Conservation (phyloP, 1,140 invertebrate species). For the Ceratina calcarata region DNA sequence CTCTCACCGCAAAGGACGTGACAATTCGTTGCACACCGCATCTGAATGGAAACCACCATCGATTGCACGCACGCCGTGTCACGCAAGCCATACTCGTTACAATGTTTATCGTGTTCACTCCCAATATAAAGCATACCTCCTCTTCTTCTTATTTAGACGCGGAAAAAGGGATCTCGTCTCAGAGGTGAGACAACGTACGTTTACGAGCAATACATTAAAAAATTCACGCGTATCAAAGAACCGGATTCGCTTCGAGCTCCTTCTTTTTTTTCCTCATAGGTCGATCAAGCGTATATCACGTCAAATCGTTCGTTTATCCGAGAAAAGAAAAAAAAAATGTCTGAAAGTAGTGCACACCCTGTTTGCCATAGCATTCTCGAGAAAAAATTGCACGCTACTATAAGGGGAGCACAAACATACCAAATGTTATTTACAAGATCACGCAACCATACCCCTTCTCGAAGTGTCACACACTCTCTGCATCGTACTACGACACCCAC, state of each 20-base stretch:
- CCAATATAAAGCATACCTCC: slow-evolving; percentile 31
- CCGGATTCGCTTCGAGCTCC: not conserved
- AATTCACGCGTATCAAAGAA: not conserved
- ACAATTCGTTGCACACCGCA: slow-evolving; percentile 25
- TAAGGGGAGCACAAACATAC: slow-evolving; percentile 58
- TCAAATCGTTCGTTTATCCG: no score
- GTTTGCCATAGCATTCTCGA: slow-evolving; percentile 36
- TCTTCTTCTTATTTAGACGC: not conserved
- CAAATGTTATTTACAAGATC: slow-evolving; percentile 59
- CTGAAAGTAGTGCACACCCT: slow-evolving; percentile 17
- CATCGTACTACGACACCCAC: slow-evolving; percentile 41
- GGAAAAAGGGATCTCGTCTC: not conserved
- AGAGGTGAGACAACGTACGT: not conserved
- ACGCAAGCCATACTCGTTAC: slow-evolving; percentile 61
- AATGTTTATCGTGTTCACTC: slow-evolving; percentile 50
- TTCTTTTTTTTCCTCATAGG: no score
- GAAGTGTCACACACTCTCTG: slow-evolving; percentile 1
- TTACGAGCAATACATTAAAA: slow-evolving; percentile 23
- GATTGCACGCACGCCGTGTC: slow-evolving; percentile 49
- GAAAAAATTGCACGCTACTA: slow-evolving; percentile 43
- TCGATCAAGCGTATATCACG: no score
- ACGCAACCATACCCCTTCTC: slow-evolving; percentile 55
- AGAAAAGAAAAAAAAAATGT: not conserved
- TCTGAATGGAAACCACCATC: not conserved
- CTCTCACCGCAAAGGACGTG: slow-evolving; percentile 6